Evolutionary conservation across 2,888 invertebrate species (phyloP), one percentile per base, ranked within the genome.

Genomic region (Tridacna gigas): DNA sequence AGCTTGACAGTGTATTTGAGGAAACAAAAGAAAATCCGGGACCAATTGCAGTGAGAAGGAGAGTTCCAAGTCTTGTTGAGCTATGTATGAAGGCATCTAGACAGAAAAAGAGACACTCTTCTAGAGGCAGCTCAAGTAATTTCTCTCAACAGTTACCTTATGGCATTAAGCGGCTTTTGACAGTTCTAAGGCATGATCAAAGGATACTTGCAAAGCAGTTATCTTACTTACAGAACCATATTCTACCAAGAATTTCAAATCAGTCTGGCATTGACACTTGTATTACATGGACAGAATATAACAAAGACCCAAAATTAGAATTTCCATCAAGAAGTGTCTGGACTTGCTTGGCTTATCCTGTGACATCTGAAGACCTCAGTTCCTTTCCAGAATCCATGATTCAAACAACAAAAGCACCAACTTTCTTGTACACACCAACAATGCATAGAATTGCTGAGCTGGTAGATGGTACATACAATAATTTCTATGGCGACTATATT

Each of bases 41-140:
- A n/a, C 25, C 45, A 56, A 56, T 48, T 61, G 47, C 51, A n/a
- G 73, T 77, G n/a, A 60, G 74, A 12, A 61, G 80, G 75, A 26
- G 77, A 47, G 87, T 89, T n/a, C 88, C 88, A 2, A 83, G 82
- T 22, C 79, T 89, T 13, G 83, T 86, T 20, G 86, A 87, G 65
- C 73, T 89, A 9, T 88, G 89, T 69, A 65, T 89, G 74, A 66
- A 48, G 48, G 84, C 71, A 47, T 63, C 76, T 12, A 60, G 74
- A 20, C 74, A 48, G 51, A 82, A 79, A 75, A 26, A 13, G 20
- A 45, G 66, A 66, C 22, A 65, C 60, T 71, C 67, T 26, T 74
- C 80, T 20, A 15, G 18, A 2, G 37, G 22, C 37, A 61, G 25
- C n/a, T 18, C 26, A 7, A 26, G 26, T 13, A 28, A n/a, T 3